Evolutionary conservation across 1,140 invertebrate genomes (phyloP).

Genomic region (Thaumatotibia leucotreta): DNA sequence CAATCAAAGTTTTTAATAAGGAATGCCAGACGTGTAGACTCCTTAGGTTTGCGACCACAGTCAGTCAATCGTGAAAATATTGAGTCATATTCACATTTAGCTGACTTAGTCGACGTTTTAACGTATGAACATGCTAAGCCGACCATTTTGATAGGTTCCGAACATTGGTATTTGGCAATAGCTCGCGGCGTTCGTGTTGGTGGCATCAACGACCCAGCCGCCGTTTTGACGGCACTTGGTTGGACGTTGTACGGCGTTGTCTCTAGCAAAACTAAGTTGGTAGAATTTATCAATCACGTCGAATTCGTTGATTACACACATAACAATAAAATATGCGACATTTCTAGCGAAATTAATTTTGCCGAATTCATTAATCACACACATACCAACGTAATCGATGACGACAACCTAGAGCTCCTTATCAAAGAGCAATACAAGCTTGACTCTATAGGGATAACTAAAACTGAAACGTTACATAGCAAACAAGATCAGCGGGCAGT

Average conservation of each 20-base stretch:
- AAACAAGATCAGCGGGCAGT: too few relatives aligned
- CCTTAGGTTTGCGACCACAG: constrained; percentile 7
- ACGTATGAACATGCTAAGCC: constrained; percentile 14
- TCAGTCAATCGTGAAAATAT: not conserved
- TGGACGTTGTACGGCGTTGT: constrained; percentile 23
- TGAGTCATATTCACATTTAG: constrained; percentile 2
- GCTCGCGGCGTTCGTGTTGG: constrained; percentile 14
- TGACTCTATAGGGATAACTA: constrained; percentile 23
- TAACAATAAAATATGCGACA: too few relatives aligned
- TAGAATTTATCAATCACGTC: too few relatives aligned
- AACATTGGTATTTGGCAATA: constrained; percentile 22
- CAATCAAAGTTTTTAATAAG: constrained; percentile 6
- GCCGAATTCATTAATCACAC: constrained; percentile 17
- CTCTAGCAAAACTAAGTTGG: constrained; percentile 5
- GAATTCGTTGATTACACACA: constrained; percentile 16
- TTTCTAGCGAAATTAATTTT: not conserved
- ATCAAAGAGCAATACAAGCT: constrained; percentile 24
- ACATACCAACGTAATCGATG: not conserved
- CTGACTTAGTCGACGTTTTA: constrained; percentile 2
- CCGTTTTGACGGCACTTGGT: constrained; percentile 19
- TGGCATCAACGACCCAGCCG: constrained; percentile 17
- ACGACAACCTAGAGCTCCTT: not conserved
- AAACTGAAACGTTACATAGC: not conserved
- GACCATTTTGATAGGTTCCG: constrained; percentile 22
- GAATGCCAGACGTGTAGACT: constrained; percentile 11